Percentiles rank a stretch among this genome's conserved stretches.
These are phyloP conservation scores for Strix occidentalis DNA, from an alignment of 2,797 vertebrate species.

Conservation along the genomic window DNA sequence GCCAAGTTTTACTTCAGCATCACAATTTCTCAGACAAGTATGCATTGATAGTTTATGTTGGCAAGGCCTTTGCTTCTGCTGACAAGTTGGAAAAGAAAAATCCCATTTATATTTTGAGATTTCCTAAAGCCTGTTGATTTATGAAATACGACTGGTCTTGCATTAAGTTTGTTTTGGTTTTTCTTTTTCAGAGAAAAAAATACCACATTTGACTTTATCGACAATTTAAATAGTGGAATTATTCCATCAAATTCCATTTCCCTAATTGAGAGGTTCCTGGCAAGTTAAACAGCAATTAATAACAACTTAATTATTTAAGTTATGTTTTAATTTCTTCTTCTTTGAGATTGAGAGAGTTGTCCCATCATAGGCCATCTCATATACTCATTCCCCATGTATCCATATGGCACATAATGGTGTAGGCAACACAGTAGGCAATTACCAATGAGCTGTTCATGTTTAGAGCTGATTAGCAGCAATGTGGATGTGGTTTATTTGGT, in stretches of 20 bases:
- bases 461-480: neutral
- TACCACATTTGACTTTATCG: neutral
- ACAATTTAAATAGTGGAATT: neutral
- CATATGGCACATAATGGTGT: fast-evolving
- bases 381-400: neutral
- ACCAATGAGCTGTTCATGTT: fast-evolving
- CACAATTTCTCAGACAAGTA: conserved; percentile 64
- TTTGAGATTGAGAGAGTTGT: neutral
- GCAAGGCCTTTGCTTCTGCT: conserved; percentile 61
- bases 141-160: conserved; percentile 40
- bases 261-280: neutral
- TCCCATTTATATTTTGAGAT: conserved; percentile 69
- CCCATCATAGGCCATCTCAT: neutral
- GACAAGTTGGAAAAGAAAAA: conserved; percentile 69
- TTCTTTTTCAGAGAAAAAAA: neutral
- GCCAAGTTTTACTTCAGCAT: conserved; percentile 62
- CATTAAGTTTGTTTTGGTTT: neutral
- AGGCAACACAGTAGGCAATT: neutral
- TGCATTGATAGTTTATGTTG: conserved; percentile 70
- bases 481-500: neutral
- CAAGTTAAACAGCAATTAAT: neutral
- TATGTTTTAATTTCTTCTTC: neutral
- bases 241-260: neutral
- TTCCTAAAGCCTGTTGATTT: conserved; percentile 68
- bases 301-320: neutral